Percentiles rank a stretch among this genome's conserved stretches.
These are phyloP conservation scores for Lasioglossum pauxillum DNA, from an alignment of 2,888 invertebrate genomes.

Conservation along the genomic window DNA sequence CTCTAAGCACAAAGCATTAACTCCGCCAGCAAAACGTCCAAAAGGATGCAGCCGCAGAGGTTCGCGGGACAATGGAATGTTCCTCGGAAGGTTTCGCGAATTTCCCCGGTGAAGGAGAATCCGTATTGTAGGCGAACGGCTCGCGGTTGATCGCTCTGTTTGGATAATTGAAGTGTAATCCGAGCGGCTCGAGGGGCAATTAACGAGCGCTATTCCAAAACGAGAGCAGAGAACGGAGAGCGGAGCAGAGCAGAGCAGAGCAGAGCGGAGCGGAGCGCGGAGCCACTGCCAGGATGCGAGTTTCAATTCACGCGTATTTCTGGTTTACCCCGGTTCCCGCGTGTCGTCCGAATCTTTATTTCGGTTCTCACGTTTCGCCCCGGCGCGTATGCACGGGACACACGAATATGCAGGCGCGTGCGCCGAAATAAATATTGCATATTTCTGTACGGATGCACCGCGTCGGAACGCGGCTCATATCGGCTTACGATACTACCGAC, in stretches of 20 bases:
- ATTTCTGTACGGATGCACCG: constrained; percentile 61
- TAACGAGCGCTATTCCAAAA: constrained; percentile 54
- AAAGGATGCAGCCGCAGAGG: not conserved
- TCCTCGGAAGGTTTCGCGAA: constrained; percentile 13
- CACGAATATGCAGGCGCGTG: constrained; percentile 53
- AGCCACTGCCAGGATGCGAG: constrained; percentile 49
- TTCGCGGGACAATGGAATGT: not conserved
- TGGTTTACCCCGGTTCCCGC: constrained; percentile 70
- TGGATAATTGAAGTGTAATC: constrained; percentile 56
- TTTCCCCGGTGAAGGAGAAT: not conserved
- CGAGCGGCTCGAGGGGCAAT: constrained; percentile 57
- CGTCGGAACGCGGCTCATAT: constrained; percentile 65
- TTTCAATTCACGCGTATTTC: constrained; percentile 74
- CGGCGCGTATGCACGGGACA: constrained; percentile 50
- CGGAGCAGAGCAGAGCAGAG: not conserved
- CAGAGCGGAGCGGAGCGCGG: not conserved
- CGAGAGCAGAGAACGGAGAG: constrained; percentile 36
- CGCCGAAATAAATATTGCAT: constrained; percentile 72
- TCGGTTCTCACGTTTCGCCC: constrained; percentile 74
- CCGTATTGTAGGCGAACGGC: not conserved
- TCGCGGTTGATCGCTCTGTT: constrained; percentile 34
- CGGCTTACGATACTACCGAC: constrained; percentile 69
- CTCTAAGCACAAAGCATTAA: not conserved
- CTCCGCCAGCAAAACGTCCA: not conserved
- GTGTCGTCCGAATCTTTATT: constrained; percentile 74